Evolutionary conservation across 2,888 invertebrate genomes (phyloP).

Genomic region (Scaptomyza reducta): DNA sequence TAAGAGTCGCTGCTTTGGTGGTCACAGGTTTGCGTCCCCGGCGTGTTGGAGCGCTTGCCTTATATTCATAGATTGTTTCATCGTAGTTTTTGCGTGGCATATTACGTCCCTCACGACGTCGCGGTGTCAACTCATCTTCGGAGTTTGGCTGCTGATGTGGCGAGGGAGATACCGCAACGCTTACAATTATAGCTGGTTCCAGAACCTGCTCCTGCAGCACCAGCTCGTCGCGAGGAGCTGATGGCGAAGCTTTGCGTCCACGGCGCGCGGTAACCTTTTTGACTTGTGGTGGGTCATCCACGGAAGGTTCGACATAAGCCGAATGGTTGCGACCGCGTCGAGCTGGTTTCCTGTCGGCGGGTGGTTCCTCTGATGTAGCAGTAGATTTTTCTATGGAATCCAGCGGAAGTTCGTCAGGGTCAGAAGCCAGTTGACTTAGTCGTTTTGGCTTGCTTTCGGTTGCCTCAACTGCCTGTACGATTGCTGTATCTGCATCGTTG

Average conservation of each 20-base stretch:
- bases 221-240: conserved; percentile 10
- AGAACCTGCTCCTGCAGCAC: background rate
- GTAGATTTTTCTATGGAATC: no score
- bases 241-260: conserved; percentile 31
- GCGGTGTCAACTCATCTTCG: conserved; percentile 57
- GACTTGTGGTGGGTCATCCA: conserved; percentile 11
- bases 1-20: conserved; percentile 20
- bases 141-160: conserved; percentile 18
- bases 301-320: conserved; percentile 20
- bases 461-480: no score
- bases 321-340: conserved; percentile 53
- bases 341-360: conserved; percentile 13
- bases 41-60: conserved; percentile 28
- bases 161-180: conserved; percentile 7
- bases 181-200: conserved; percentile 1
- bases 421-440: no score
- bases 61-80: conserved; percentile 59
- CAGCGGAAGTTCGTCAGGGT: no score
- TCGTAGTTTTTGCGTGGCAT: conserved; percentile 65
- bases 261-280: conserved; percentile 39
- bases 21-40: conserved; percentile 42
- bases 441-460: no score
- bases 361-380: conserved; percentile 18
- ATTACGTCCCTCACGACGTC: conserved; percentile 66
- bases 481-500: no score